Evolutionary conservation across 2,113 vertebrate species (phyloP).

Genomic region (Datnioides undecimradiatus): DNA sequence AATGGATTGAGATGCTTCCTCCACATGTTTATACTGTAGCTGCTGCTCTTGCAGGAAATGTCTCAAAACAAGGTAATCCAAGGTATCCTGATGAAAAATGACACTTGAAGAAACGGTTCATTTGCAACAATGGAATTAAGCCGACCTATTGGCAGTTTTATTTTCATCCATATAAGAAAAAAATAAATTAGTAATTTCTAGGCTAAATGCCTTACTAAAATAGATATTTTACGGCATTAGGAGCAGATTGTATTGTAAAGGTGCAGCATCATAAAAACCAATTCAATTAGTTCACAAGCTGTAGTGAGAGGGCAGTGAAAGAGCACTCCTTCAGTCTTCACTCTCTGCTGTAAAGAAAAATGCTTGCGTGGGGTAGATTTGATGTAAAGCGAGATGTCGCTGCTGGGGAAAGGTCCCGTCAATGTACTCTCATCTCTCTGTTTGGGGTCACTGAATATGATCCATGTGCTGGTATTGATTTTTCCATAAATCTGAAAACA

Average conservation of each 20-base stretch:
- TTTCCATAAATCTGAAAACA: constrained; percentile 45
- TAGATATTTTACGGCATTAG: background rate
- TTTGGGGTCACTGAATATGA: constrained; percentile 44
- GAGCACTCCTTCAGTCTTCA: background rate
- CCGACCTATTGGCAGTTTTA: background rate
- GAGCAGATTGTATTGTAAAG: background rate
- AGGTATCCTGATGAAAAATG: constrained; percentile 2
- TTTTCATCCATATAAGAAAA: background rate
- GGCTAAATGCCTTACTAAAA: background rate
- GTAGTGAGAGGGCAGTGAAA: background rate
- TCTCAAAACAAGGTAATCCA: constrained; percentile 14
- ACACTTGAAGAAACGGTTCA: background rate
- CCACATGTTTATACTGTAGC: background rate
- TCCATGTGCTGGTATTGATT: constrained; percentile 46
- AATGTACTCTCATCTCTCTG: constrained; percentile 27
- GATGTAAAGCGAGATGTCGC: constrained; percentile 29
- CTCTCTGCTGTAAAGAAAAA: constrained; percentile 26
- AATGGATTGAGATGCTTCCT: constrained; percentile 12
- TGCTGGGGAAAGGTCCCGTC: constrained; percentile 14
- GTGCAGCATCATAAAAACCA: background rate
- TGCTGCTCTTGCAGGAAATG: constrained; percentile 13
- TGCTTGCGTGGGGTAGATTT: constrained; percentile 11
- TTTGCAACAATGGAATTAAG: background rate
- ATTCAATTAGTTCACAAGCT: background rate
- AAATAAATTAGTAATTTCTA: background rate